Evolutionary conservation across 2,113 vertebrate species (phyloP), one percentile per base, ranked within the genome.

Genomic region (Ancistrus triradiatus): DNA sequence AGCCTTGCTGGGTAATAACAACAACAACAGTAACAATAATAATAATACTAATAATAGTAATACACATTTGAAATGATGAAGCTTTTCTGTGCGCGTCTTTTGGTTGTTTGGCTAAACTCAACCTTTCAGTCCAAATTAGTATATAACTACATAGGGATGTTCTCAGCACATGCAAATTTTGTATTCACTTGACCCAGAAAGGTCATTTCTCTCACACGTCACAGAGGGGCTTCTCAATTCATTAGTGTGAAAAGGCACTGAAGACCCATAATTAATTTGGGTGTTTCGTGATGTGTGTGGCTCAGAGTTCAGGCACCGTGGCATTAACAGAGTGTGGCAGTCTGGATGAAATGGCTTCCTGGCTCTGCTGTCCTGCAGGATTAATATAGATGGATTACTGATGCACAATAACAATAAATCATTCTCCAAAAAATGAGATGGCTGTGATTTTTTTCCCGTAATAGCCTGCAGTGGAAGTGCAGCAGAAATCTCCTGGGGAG

Each of bases 141-240:
- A 40, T 65, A 56, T 68, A 8, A 18, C 57, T 59, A 78, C 78
- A 73, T 61, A 73, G 70, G 68, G 63, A 73, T 76, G 44, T 24
- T 28, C 21, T 62, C 43, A 66, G 55, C 49, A 59, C 43, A 61
- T 63, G 52, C 38, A 61, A 69, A 63, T 64, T 49, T 40, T 61
- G 21, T 31, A 74, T 73, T 57, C 38, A 73, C 40, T 78, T 70
- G 53, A 66, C 63, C 56, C 38, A 68, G 63, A 83, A 81, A 82
- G 77, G 81, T 83, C 80, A 82, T 40, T 77, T 78, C 73, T 80
- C 66, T 79, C 78, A 78, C 65, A 77, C 77, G 75, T 84, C 81
- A 79, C 46, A 72, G 77, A 70, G 31, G 31, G 51, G 57, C 77
- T 71, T 77, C 48, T 49, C 59, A 44, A 76, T 73, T 79, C 75